A percentile compares a stretch with the other conserved stretches of the same genome.
phyloP scores from a whole-genome alignment of 2,797 vertebrate species.

The Peromyscus eremicus region DNA sequence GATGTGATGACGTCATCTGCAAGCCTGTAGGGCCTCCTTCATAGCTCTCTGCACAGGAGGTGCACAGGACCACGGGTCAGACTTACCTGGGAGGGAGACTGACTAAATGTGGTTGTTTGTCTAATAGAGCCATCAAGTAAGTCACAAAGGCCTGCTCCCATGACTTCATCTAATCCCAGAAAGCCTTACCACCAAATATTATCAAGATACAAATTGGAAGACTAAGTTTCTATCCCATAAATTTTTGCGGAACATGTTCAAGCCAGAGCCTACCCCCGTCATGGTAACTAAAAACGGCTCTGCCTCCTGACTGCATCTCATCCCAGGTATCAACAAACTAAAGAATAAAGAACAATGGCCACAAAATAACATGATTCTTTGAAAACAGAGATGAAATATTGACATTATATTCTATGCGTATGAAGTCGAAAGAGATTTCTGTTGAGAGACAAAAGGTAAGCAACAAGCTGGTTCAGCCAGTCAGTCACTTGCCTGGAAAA shows the following conservation, averaged over 20 bases:
- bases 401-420: background rate
- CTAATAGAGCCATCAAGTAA: background rate
- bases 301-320: background rate
- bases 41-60: background rate
- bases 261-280: background rate
- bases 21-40: background rate
- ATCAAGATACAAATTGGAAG: background rate
- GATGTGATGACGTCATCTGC: background rate
- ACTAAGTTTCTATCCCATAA: background rate
- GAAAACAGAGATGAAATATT: background rate
- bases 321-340: background rate
- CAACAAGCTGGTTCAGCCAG: background rate
- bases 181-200: background rate
- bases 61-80: background rate
- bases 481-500: background rate
- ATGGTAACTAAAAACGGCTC: rapidly evolving
- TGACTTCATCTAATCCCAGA: background rate
- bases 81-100: background rate
- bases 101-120: background rate
- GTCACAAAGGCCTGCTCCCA: background rate
- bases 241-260: background rate
- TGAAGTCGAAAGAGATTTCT: background rate
- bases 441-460: background rate
- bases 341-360: background rate
- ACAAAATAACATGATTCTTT: background rate